Percentiles rank a stretch among this genome's conserved stretches.
These are phyloP conservation scores for Enteromius radiatus DNA, from an alignment of 2,797 vertebrate species.

Conservation along the genomic window DNA sequence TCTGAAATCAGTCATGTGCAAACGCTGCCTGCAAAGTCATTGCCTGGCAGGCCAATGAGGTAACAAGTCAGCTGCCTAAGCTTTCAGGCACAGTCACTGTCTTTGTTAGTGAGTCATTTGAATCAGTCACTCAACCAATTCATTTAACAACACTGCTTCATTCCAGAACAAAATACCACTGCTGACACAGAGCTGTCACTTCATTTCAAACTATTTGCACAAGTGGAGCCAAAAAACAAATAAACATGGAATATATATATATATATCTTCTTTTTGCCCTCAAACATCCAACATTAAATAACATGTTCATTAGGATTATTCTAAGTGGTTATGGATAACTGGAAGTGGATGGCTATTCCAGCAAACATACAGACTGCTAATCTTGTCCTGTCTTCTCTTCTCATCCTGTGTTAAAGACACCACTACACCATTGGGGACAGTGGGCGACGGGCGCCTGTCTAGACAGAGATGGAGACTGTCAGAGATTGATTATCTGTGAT, in stretches of 20 bases:
- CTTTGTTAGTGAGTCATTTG: not conserved
- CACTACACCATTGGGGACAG: constrained; percentile 23
- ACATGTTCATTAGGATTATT: not conserved
- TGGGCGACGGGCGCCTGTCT: constrained; percentile 45
- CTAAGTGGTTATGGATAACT: not conserved
- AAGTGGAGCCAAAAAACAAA: not conserved
- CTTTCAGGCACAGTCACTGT: not conserved
- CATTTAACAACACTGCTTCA: not conserved
- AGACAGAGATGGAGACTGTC: constrained; percentile 36
- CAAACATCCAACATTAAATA: not conserved
- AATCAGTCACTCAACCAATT: not conserved
- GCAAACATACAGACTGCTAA: not conserved
- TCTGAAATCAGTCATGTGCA: not conserved
- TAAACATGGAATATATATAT: not conserved
- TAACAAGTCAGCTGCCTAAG: not conserved
- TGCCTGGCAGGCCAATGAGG: not conserved
- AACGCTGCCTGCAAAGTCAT: not conserved
- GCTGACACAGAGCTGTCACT: not conserved
- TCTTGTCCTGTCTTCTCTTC: not conserved
- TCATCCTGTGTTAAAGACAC: constrained; percentile 30
- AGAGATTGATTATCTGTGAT: constrained; percentile 51
- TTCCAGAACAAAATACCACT: not conserved
- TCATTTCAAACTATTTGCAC: not conserved
- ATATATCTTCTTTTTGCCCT: not conserved
- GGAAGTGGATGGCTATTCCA: not conserved